Conservation (phyloP, 2,113 vertebrate species). For the Setophaga petechia region DNA sequence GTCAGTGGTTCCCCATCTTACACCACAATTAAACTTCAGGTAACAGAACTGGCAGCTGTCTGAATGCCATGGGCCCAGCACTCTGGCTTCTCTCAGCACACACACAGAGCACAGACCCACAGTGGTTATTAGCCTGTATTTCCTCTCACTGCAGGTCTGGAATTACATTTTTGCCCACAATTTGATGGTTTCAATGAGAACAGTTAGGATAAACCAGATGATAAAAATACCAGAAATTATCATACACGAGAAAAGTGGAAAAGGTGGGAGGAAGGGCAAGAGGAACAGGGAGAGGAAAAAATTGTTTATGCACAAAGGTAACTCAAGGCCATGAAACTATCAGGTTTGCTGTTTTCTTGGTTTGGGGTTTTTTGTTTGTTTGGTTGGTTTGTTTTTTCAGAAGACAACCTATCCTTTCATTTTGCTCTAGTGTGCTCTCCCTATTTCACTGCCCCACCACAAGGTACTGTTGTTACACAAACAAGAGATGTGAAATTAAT, state of each 20-base stretch:
- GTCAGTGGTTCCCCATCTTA: slow-evolving; percentile 19
- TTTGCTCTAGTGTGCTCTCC: neutral
- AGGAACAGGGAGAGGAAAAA: neutral
- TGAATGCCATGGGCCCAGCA: neutral
- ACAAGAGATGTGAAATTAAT: neutral
- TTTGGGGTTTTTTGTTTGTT: neutral
- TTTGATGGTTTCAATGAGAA: neutral
- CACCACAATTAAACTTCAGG: neutral
- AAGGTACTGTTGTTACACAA: neutral
- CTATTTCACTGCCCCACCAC: neutral
- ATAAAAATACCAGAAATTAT: slow-evolving; percentile 1
- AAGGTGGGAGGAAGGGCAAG: neutral
- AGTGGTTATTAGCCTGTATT: neutral
- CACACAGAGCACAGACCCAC: neutral
- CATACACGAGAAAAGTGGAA: neutral
- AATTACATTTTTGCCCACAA: neutral
- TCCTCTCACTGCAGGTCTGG: neutral
- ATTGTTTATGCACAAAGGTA: slow-evolving; percentile 29
- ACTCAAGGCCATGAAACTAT: neutral
- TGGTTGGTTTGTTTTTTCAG: neutral
- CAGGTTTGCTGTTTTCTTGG: neutral
- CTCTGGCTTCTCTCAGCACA: neutral
- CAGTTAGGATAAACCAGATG: neutral
- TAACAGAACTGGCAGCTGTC: neutral
- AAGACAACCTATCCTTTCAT: slow-evolving; percentile 22